Evolutionary conservation across 1,140 invertebrate genomes (phyloP).

Genomic region (Drosophila nikananu): DNA sequence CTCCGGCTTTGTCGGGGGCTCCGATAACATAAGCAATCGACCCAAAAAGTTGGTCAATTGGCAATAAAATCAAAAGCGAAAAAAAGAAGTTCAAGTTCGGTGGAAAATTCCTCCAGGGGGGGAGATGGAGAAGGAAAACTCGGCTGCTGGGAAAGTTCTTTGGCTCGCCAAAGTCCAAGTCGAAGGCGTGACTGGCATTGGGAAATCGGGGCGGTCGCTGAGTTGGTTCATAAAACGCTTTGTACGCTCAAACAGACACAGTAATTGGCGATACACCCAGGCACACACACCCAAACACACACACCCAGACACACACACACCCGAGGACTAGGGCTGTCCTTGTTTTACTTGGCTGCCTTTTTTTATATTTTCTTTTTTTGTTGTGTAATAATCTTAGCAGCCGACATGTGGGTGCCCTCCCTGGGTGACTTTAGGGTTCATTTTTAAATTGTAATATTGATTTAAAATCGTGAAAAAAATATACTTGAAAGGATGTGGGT

Average conservation of each 20-base stretch:
- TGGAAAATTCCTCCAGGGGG: background rate
- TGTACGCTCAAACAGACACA: conserved; percentile 82
- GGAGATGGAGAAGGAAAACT: background rate
- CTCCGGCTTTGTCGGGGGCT: background rate
- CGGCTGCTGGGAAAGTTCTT: conserved; percentile 52
- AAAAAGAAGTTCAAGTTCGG: conserved; percentile 53
- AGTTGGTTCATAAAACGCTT: conserved; percentile 83
- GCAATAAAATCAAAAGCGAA: conserved; percentile 83
- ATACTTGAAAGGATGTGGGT: background rate
- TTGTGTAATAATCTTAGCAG: background rate
- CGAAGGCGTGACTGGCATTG: conserved; percentile 69
- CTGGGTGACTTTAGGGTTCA: background rate
- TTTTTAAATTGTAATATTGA: background rate
- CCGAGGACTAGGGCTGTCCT: conserved; percentile 17
- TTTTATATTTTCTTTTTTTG: background rate
- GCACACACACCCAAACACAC: conserved; percentile 16
- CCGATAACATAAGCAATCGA: conserved; percentile 64
- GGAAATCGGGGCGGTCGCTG: conserved; percentile 45
- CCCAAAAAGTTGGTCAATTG: conserved; percentile 81
- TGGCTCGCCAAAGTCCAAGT: conserved; percentile 69
- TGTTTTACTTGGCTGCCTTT: conserved; percentile 21
- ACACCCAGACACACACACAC: conserved; percentile 13
- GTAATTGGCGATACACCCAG: conserved; percentile 73
- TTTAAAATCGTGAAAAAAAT: background rate
- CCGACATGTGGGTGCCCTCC: conserved; percentile 1